Base-by-base conservation (phyloP, 37 sponge, comb jelly and placozoan species). In the Halisarca cf. caerulea region DNA sequence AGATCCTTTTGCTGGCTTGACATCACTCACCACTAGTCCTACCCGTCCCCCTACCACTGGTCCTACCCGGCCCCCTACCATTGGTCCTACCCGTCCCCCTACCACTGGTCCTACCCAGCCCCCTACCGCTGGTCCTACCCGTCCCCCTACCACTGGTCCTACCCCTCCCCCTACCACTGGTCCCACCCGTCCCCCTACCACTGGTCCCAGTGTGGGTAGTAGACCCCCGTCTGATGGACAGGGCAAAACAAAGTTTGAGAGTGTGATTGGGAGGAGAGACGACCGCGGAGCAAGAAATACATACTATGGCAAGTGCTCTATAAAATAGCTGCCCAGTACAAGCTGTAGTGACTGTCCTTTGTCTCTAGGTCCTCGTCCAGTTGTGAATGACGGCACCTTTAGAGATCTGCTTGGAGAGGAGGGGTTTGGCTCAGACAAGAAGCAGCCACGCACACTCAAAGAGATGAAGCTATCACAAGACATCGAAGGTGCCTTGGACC, bases 401-500 rank as follows among this genome's bases (percentile, higher is more conserved):
- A 51, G 85, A 27, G 95, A 95, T 41, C 86, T 95, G n/a, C 85
- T 95, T 40, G 85, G 83, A 36, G 39, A 85, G 0, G 69, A 78
- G 3, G 82, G 85, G 36, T 91, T 91, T 80, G 30, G 80, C 33
- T 23, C 84, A 14, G 59, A 45, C 35, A 45, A 38, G 11, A 53
- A 80, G 24, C 83, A 57, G 0, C 88, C 90, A 1, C 53, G 33
- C 37, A 83, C 93, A 2, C 80, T 95, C 69, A 92, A 95, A 58
- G 93, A 86, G 60, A 87, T 95, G 89, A 89, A 84, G 69, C 23
- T 78, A 2, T 81, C 84, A 43, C 59, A 51, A 20, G 82, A 89
- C 42, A 64, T 93, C 44, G 95, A 86, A 17, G 53, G 78, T 25
- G 58, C 83, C 24, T 27, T 81, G 23, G 95, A 95, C 57, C 95